These are phyloP conservation scores for Perognathus longimembris DNA, from an alignment of 2,113 vertebrate species.

Conservation along the genomic window DNA sequence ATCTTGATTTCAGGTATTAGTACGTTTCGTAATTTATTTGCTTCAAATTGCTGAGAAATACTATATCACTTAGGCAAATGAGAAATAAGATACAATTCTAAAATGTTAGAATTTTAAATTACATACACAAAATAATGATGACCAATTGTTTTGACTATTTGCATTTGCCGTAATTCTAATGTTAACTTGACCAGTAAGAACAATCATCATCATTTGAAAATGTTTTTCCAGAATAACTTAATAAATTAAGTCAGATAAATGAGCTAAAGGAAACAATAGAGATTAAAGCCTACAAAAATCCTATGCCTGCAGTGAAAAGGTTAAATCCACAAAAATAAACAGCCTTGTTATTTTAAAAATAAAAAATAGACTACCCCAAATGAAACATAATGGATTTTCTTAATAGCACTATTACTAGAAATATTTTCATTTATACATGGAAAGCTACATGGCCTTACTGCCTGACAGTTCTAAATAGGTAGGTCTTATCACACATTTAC, in stretches of 20 bases:
- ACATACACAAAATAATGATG: neutral
- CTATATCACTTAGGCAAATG: neutral
- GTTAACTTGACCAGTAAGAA: conserved; percentile 29
- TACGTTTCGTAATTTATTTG: neutral
- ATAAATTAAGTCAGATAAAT: neutral
- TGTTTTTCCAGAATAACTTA: conserved; percentile 17
- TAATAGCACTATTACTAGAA: conserved; percentile 29
- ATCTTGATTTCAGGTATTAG: neutral
- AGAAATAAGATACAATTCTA: neutral
- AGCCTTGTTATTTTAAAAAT: conserved; percentile 16
- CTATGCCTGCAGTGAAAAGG: neutral
- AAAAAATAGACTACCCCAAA: conserved; percentile 30
- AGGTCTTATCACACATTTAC: conserved; percentile 59
- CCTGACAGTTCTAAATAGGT: conserved; percentile 58
- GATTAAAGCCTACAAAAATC: neutral
- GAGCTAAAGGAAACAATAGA: neutral
- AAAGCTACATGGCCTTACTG: conserved; percentile 46
- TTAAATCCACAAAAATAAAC: neutral
- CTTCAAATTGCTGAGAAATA: neutral
- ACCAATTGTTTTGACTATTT: conserved; percentile 31
- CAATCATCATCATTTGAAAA: conserved; percentile 42
- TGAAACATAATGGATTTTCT: conserved; percentile 42
- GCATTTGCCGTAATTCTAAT: conserved; percentile 47
- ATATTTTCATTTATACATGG: conserved; percentile 16
- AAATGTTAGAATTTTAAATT: conserved; percentile 38